Evolutionary conservation across 2,113 vertebrate species (phyloP).

Genomic region (Ovibos moschatus): DNA sequence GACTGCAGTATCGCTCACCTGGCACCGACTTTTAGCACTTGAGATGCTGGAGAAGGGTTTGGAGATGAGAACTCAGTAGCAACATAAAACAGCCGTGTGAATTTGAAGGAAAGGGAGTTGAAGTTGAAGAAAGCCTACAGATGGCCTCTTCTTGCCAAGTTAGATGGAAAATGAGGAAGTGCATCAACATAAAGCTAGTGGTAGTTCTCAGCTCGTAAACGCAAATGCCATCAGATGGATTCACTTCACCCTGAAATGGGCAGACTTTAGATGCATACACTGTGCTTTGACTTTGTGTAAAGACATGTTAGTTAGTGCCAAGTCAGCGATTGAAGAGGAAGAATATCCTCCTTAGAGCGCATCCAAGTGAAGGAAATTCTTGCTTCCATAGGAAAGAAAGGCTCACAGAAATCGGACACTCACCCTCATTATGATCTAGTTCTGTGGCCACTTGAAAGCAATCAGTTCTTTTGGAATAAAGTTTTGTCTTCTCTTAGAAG

Average conservation of each 20-base stretch:
- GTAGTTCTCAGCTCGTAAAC: background rate
- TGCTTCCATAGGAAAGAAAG: background rate
- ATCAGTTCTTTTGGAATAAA: background rate
- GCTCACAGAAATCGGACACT: accelerated
- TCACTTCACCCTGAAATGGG: background rate
- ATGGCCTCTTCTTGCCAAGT: background rate
- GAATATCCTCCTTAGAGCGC: background rate
- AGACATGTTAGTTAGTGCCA: background rate
- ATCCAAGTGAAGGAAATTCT: background rate
- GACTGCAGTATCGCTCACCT: background rate
- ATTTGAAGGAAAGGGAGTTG: background rate
- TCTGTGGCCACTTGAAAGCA: accelerated
- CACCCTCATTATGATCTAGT: accelerated
- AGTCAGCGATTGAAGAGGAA: background rate
- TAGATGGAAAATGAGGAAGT: background rate
- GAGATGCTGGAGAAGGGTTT: background rate
- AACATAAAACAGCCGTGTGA: too few relatives aligned
- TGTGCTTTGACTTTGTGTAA: background rate
- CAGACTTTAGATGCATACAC: accelerated
- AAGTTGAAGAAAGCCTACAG: background rate
- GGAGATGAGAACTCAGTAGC: background rate
- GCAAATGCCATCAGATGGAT: background rate
- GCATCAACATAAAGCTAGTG: background rate
- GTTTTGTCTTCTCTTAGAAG: background rate
- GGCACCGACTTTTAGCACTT: background rate